These are phyloP conservation scores for Danio choprae DNA, from an alignment of 2,797 vertebrate genomes.

Conservation along the genomic window DNA sequence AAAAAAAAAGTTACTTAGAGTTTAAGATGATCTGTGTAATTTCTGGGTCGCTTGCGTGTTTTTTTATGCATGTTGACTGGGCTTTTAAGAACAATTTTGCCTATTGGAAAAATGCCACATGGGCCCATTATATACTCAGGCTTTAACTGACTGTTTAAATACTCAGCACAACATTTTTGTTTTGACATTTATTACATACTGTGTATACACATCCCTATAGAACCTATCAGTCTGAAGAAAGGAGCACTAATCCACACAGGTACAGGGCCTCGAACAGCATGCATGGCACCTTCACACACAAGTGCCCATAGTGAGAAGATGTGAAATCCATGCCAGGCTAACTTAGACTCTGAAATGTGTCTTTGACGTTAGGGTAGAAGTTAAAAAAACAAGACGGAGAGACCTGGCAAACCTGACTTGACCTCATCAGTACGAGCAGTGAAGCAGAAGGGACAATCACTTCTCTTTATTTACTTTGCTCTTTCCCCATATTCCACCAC, in stretches of 20 bases:
- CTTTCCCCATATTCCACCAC: conserved; percentile 61
- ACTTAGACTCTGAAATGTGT: conserved; percentile 51
- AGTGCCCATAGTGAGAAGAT: conserved; percentile 19
- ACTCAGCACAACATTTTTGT: neutral
- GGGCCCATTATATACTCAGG: neutral
- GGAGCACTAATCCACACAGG: conserved; percentile 6
- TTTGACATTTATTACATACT: neutral
- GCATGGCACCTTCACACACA: neutral
- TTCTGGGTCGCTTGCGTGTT: neutral
- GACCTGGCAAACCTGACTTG: conserved; percentile 45
- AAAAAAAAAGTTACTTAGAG: neutral
- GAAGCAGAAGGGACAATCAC: conserved; percentile 79
- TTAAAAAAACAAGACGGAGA: conserved; percentile 46
- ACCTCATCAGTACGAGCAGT: conserved; percentile 71
- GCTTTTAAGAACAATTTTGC: no score
- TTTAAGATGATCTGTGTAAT: neutral
- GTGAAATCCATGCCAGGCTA: conserved; percentile 49
- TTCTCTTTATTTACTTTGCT: conserved; percentile 76
- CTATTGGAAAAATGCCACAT: neutral
- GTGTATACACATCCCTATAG: neutral
- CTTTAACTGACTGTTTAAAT: neutral
- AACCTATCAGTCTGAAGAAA: neutral
- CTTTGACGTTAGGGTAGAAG: conserved; percentile 51
- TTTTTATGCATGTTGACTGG: neutral
- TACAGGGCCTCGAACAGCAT: conserved; percentile 9